Conservation (phyloP, 2,113 vertebrate genomes). For the Sorex araneus region DNA sequence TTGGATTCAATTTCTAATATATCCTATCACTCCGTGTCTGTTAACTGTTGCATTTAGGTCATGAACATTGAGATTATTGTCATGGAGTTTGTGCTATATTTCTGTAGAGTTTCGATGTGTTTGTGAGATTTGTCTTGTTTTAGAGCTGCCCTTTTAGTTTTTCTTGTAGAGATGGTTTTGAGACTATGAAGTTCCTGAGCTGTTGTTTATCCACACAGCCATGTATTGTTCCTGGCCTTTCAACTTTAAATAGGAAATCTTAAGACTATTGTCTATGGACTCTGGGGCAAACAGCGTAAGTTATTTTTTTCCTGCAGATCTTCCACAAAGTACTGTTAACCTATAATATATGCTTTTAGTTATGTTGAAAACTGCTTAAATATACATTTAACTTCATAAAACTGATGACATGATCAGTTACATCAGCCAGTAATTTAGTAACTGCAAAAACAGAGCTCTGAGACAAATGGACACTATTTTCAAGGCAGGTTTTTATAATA, state of each 20-base stretch:
- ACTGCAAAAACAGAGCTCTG: background rate
- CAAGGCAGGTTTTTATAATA: conserved; percentile 22
- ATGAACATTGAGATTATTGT: no score
- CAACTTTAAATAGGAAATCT: background rate
- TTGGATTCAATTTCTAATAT: no score
- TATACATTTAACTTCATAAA: background rate
- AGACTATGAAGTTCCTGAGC: no score
- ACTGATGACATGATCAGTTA: background rate
- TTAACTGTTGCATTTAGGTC: no score
- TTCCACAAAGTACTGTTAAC: background rate
- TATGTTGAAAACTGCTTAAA: conserved; percentile 50
- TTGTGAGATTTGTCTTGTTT: no score
- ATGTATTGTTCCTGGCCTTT: no score
- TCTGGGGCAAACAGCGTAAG: conserved; percentile 5
- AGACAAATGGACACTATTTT: background rate
- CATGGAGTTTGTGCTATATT: no score
- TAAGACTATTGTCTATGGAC: conserved; percentile 21
- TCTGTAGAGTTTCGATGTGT: no score
- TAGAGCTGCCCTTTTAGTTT: no score
- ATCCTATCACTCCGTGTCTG: no score
- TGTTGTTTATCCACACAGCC: no score
- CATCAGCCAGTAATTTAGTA: background rate
- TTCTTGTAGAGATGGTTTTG: no score
- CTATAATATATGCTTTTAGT: conserved; percentile 16
- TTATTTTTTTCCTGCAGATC: background rate